Conservation (phyloP, 2,797 vertebrate species). For the Falco cherrug region DNA sequence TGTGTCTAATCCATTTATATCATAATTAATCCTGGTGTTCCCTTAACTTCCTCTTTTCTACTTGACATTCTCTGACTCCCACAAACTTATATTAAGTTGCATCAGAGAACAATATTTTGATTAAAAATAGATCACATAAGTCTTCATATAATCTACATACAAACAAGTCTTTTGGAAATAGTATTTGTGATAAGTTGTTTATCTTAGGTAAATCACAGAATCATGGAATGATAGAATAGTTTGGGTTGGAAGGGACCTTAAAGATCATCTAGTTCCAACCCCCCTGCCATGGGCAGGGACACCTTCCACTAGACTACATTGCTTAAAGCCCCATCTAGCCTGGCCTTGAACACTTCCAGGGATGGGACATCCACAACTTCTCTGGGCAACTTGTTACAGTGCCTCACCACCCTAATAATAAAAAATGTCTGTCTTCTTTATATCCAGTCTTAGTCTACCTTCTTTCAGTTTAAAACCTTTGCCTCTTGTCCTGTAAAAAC, state of each 20-base stretch:
- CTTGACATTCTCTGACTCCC: background rate
- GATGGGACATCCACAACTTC: background rate
- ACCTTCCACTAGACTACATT: background rate
- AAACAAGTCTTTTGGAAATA: background rate
- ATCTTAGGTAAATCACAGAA: background rate
- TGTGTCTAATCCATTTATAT: background rate
- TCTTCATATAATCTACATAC: background rate
- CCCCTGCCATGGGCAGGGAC: accelerated
- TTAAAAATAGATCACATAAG: background rate
- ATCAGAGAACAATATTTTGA: background rate
- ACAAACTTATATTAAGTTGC: background rate
- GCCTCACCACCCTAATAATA: background rate
- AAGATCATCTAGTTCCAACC: background rate
- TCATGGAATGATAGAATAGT: background rate
- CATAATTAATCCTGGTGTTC: background rate
- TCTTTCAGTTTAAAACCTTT: background rate
- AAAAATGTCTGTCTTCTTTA: background rate
- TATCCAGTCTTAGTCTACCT: background rate
- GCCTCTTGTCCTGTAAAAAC: background rate
- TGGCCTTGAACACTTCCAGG: background rate
- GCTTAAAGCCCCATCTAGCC: background rate
- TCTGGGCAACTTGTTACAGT: accelerated
- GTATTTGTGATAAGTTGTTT: background rate
- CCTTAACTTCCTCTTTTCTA: background rate
- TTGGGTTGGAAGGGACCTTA: background rate